Conservation (phyloP, 2,888 invertebrate species). For the Cephus nigrinus region DNA sequence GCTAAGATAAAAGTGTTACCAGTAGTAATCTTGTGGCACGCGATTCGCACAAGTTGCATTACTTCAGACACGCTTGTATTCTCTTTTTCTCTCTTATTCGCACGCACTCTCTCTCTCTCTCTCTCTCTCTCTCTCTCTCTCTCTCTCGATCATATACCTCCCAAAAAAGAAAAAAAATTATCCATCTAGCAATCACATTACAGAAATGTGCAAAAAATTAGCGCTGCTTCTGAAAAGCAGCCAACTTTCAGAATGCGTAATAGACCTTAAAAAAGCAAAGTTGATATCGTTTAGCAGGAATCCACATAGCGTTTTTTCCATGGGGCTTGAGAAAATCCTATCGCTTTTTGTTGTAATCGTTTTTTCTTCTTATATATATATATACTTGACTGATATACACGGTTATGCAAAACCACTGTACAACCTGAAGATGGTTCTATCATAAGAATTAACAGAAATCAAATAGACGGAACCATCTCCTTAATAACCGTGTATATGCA, state of each 20-base stretch:
- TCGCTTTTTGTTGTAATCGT: background rate
- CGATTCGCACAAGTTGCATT: background rate
- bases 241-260: background rate
- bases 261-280: background rate
- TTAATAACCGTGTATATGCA: background rate
- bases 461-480: background rate
- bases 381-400: background rate
- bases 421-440: background rate
- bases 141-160: background rate
- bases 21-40: background rate
- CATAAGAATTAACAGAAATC: no score
- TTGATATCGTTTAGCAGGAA: background rate
- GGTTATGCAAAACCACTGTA: background rate
- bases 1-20: background rate
- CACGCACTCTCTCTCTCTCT: background rate
- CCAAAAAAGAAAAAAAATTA: background rate
- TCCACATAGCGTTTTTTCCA: background rate
- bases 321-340: background rate
- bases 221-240: background rate
- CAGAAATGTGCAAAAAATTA: background rate
- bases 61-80: background rate
- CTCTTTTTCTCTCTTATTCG: background rate
- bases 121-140: background rate
- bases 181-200: background rate
- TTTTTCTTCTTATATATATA: background rate